These are phyloP conservation scores for Lissocephala sabroskyi DNA, from an alignment of 2,888 invertebrate species.

Conservation along the genomic window DNA sequence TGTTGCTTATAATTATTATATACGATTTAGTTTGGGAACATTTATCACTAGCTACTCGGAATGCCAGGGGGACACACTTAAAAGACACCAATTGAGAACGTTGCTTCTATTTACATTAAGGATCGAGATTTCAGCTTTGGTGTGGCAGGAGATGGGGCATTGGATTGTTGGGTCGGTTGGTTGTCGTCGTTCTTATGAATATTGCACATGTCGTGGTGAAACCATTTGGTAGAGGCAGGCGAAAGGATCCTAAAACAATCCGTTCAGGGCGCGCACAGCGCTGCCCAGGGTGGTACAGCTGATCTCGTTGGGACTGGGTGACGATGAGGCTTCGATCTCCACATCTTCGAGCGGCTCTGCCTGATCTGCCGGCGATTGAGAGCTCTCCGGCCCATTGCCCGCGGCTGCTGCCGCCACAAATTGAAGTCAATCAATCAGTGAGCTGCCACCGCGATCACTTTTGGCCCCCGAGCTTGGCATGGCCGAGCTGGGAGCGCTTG, in stretches of 20 bases:
- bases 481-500: slow-evolving; percentile 16
- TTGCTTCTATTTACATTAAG: too few species aligned
- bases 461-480: slow-evolving; percentile 10
- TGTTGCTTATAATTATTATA: too few species aligned
- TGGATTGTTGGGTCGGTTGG: too few species aligned
- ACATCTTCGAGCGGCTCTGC: neutral
- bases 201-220: slow-evolving; percentile 56
- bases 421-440: slow-evolving; percentile 72
- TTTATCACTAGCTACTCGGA: too few species aligned
- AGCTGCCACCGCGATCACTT: slow-evolving; percentile 24
- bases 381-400: neutral
- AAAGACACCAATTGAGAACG: too few species aligned
- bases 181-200: slow-evolving; percentile 4
- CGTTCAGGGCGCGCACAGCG: slow-evolving; percentile 61
- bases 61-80: too few species aligned
- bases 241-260: slow-evolving; percentile 37
- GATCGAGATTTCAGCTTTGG: too few species aligned
- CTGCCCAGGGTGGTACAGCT: slow-evolving; percentile 56
- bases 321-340: slow-evolving; percentile 10
- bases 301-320: slow-evolving; percentile 28
- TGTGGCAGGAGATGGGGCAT: too few species aligned
- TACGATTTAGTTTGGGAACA: too few species aligned
- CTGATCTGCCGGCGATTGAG: neutral
- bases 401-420: slow-evolving; percentile 55
- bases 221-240: slow-evolving; percentile 46